These are phyloP conservation scores for Dinomys branickii DNA, from an alignment of 2,113 vertebrate species.

Conservation along the genomic window DNA sequence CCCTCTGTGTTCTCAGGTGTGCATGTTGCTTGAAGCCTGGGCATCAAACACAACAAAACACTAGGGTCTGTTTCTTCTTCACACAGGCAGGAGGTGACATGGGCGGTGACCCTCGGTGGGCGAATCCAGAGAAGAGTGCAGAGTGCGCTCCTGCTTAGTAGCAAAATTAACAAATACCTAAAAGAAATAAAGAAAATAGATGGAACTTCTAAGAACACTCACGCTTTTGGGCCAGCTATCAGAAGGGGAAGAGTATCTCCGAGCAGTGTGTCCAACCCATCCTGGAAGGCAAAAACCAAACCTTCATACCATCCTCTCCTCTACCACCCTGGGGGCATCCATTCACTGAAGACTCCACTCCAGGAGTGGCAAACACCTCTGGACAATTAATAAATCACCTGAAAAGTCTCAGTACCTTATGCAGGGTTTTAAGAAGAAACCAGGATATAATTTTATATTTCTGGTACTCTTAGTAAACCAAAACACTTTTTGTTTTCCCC, in stretches of 20 bases:
- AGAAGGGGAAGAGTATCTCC: neutral
- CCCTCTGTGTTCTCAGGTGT: neutral
- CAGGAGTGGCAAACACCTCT: neutral
- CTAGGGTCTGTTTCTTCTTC: neutral
- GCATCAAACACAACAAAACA: neutral
- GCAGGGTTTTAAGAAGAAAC: neutral
- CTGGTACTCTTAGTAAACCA: neutral
- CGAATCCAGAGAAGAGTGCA: neutral
- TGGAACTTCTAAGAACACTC: too few relatives aligned
- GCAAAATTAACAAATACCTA: conserved; percentile 87
- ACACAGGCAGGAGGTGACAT: conserved; percentile 44
- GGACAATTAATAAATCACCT: neutral
- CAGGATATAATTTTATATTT: neutral
- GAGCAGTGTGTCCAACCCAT: neutral
- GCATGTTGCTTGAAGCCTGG: neutral
- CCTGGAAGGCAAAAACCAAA: neutral
- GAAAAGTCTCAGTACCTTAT: neutral
- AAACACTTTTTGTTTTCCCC: neutral
- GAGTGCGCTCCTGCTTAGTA: conserved; percentile 27
- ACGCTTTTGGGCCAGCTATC: neutral
- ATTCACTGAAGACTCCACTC: neutral
- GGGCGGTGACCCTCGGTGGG: neutral
- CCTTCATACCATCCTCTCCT: accelerated
- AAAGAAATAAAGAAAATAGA: conserved; percentile 53
- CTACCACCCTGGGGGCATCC: accelerated